phyloP scores from a whole-genome alignment of 2,113 vertebrate species.

The Archilochus colubris region DNA sequence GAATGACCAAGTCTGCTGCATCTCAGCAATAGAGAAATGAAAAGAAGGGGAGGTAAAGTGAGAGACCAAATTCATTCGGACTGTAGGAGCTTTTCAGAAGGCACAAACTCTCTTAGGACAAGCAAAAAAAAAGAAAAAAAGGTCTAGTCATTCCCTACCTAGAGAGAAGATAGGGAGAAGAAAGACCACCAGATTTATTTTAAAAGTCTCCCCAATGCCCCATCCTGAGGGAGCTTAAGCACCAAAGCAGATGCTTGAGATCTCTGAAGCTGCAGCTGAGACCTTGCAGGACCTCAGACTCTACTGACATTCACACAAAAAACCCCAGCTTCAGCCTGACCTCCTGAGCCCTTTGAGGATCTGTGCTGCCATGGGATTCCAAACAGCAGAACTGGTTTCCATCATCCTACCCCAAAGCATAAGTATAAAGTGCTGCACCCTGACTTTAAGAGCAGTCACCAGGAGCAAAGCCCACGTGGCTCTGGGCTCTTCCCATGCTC shows the following conservation, averaged over 20 bases:
- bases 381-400: background rate
- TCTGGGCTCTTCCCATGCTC: background rate
- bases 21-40: background rate
- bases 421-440: background rate
- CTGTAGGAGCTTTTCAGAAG: conserved; percentile 11
- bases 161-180: background rate
- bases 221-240: background rate
- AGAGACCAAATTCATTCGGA: background rate
- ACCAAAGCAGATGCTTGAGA: background rate
- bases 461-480: rapidly evolving
- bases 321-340: background rate
- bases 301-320: background rate
- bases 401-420: background rate
- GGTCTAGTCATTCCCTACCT: background rate
- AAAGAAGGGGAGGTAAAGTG: background rate
- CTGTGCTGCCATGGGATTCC: background rate
- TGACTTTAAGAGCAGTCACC: background rate
- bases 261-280: background rate
- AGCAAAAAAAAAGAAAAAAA: background rate
- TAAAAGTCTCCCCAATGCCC: background rate
- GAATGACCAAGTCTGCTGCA: conserved; percentile 9
- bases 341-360: background rate
- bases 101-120: background rate
- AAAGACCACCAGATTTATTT: background rate
- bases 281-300: background rate